phyloP scores from a whole-genome alignment of 2,113 vertebrate species.

The Callipepla californica region DNA sequence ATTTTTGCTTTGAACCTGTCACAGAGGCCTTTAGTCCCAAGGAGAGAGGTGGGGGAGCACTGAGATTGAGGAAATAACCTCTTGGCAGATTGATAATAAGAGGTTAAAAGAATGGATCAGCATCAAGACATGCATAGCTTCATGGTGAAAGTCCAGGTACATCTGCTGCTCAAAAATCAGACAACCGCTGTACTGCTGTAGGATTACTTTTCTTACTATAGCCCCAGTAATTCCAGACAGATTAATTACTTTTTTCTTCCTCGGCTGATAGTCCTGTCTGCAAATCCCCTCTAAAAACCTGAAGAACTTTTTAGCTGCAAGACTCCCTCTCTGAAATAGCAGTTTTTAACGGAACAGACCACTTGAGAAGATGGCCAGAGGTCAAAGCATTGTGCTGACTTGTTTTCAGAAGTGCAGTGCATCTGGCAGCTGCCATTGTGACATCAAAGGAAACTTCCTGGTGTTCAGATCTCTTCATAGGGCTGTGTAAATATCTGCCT shows the following conservation, averaged over 20 bases:
- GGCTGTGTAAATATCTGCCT: background rate
- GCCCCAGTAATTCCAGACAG: background rate
- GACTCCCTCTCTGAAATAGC: background rate
- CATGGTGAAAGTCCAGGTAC: background rate
- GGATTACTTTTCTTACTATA: background rate
- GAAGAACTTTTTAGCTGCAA: background rate
- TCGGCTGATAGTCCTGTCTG: background rate
- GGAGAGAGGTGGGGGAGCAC: background rate
- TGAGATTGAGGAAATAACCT: background rate
- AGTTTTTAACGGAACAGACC: background rate
- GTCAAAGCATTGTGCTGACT: background rate
- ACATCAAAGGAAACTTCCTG: conserved; percentile 20
- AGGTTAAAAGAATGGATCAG: background rate
- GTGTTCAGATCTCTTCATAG: background rate
- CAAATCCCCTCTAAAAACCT: background rate
- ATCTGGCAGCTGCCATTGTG: background rate
- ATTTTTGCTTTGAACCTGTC: background rate
- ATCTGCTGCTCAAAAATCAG: background rate
- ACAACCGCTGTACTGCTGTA: background rate
- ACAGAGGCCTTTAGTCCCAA: background rate
- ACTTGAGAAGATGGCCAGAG: background rate
- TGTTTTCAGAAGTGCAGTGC: background rate
- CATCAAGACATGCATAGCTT: conserved; percentile 14
- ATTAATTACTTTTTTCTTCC: background rate
- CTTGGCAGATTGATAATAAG: background rate